Evolutionary conservation across 2,797 vertebrate genomes (phyloP).

Genomic region (Centropyge bicolor): DNA sequence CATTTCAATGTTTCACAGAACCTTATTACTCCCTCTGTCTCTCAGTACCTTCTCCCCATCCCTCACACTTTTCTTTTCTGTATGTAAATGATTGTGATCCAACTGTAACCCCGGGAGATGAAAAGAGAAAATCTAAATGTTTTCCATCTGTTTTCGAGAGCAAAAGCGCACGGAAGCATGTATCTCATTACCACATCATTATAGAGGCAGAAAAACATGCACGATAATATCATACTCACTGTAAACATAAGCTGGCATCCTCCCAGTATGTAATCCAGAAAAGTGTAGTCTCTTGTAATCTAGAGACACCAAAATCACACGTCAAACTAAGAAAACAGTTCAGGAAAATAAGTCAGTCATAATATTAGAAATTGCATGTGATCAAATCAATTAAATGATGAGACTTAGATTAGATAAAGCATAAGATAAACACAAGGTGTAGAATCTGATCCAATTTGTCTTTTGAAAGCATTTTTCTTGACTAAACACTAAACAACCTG

Average conservation of each 20-base stretch:
- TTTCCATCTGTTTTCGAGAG: conserved; percentile 46
- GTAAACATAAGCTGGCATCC: conserved; percentile 99
- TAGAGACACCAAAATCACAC: conserved; percentile 71
- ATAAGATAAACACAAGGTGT: not conserved
- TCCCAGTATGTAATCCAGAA: conserved; percentile 98
- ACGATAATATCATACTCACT: conserved; percentile 86
- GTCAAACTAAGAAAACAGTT: not conserved
- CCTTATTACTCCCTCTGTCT: not conserved
- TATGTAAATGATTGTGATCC: conserved; percentile 58
- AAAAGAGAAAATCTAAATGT: conserved; percentile 50
- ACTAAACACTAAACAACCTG: not conserved
- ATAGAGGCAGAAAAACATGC: conserved; percentile 21
- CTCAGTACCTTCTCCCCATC: not conserved
- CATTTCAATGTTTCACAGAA: conserved; percentile 6
- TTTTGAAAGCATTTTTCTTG: not conserved
- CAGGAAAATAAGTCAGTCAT: not conserved
- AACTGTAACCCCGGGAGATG: conserved; percentile 43
- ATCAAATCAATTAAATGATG: not conserved
- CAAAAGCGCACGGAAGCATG: conserved; percentile 28
- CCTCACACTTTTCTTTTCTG: conserved; percentile 24
- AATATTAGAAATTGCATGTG: not conserved
- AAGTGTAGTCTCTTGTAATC: conserved; percentile 96
- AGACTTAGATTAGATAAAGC: too few species aligned
- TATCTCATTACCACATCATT: conserved; percentile 49
- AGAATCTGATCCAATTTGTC: not conserved